Base-by-base conservation (phyloP, 2,888 invertebrate species). In the Folsomia manolachei region DNA sequence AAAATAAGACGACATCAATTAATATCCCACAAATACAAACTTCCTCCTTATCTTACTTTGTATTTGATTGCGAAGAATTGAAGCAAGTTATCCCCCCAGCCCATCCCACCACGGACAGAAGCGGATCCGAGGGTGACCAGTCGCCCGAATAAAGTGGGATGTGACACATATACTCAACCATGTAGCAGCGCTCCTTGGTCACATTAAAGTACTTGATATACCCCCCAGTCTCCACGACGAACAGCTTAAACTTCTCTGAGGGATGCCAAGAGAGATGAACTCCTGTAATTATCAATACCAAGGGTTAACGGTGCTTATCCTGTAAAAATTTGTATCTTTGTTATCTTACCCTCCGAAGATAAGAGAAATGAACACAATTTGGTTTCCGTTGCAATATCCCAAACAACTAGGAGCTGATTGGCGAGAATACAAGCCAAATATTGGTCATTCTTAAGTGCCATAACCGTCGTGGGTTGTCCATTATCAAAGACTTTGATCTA, bases 161-260 rank as follows among this genome's bases (percentile, higher is more conserved):
- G 27, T 69, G 70, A 2, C 70, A 62, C 21, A 69, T 27, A 60
- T 63, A 24, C 39, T 70, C 67, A 1, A 67, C 67, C 19, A 63
- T 19, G 70, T 27, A 73, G 23, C 73, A 73, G 23, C 67, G 62
- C 26, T 73, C 67, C 2, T 67, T 66, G 21, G 63, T 70, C 1
- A 73, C 64, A 51, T 73, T 73, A 26, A 73, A 70, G 23, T 67
- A 73, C 9, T 66, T 61, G 23, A 63, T 62, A 63, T 70, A 70
- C 4, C 73, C 73, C 7, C 51, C 70, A 2, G 53, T 19, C 11
- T 73, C 70, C n/a, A 70, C 60, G 0, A 70, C 73, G 70, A 73
- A 39, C 19, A 73, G 63, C 26, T 70, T 70, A n/a, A 39, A 73
- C 2, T 70, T 70, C 51, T 73, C 73, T 63, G 70, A 70, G 1